Conservation (phyloP, 2,888 invertebrate genomes). For the Disparrhopalites patrizii region DNA sequence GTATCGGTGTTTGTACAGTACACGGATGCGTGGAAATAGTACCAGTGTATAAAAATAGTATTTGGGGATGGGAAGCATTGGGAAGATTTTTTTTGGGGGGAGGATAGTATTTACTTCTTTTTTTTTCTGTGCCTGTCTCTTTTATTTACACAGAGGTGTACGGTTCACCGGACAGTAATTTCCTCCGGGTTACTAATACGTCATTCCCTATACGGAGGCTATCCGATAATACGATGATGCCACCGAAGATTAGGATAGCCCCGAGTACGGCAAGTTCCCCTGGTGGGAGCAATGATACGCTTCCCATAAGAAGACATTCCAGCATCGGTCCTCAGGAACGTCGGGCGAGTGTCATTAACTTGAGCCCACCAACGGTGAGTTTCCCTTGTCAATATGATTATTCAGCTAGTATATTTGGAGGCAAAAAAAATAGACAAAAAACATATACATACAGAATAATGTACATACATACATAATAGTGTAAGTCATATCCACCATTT, state of each 20-base stretch:
- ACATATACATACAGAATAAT: too few species aligned
- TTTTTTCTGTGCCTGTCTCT: constrained; percentile 6
- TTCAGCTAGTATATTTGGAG: not conserved
- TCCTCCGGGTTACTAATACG: constrained; percentile 69
- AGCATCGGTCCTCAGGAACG: constrained; percentile 83
- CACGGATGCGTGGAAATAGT: too few species aligned
- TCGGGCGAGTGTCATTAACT: constrained; percentile 45
- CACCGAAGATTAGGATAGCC: constrained; percentile 79
- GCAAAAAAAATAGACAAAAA: too few species aligned
- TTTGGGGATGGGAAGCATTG: too few species aligned
- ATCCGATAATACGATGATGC: constrained; percentile 85
- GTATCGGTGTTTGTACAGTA: too few species aligned
- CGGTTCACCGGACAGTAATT: constrained; percentile 56
- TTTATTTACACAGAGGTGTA: constrained; percentile 28
- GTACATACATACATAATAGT: too few species aligned
- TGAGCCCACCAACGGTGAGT: constrained; percentile 35
- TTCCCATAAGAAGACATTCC: constrained; percentile 83
- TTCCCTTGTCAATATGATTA: not conserved
- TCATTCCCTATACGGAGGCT: constrained; percentile 76
- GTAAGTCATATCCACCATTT: too few species aligned
- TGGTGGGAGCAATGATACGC: constrained; percentile 61
- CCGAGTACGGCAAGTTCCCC: constrained; percentile 59
- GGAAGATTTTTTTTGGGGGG: too few species aligned
- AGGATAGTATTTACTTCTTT: constrained; percentile 14
- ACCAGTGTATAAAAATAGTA: too few species aligned